Evolutionary conservation across 2,113 vertebrate genomes (phyloP), one percentile per base, ranked within the genome.

Genomic region (Vanacampus margaritifer): DNA sequence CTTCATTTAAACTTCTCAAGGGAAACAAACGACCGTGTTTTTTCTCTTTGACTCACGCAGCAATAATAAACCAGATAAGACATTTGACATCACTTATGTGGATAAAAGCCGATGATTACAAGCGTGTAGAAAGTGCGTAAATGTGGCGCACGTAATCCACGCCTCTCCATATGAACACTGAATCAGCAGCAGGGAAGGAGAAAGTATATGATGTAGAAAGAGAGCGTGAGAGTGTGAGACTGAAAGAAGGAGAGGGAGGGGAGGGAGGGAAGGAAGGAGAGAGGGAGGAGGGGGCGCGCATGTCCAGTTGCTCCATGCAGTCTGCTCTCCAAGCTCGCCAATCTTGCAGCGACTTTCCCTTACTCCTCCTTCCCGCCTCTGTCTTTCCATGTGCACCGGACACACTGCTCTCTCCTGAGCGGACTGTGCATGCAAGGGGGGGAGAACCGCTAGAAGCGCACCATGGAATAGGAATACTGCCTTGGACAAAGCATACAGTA

Each of bases 401-500:
- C 94, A 67, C 84, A 75, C 76, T 85, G 7, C 17, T 72, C 93
- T 91, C 92, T 93, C 91, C 92, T 85, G 89, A 91, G 86, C 90
- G 91, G 93, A 93, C 94, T 94, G 94, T 95, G 95, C 95, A 92
- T 10, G 39, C 37, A 16, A 6, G 94, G 93, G 89, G 92, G 86
- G 86, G 92, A 90, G 85, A 69, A 86, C 82, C 80, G 83, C 92
- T 84, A 85, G 64, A 64, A 87, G 82, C 78, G 82, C 83, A 89
- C 80, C 79, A 91, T 92, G 95, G 94, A 88, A 73, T 87, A 90
- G 93, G 94, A 87, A 80, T 86, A 86, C 64, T 43, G 89, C 89
- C 93, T n/a, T 17, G 80, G 93, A 75, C 64, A 43, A 43, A 43
- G 7, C 24, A 16, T 32, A 62, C 60, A 26, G 11, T 16, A 79